Evolutionary conservation across 2,113 vertebrate genomes (phyloP), one percentile per base, ranked within the genome.

Genomic region (Columba janthina): DNA sequence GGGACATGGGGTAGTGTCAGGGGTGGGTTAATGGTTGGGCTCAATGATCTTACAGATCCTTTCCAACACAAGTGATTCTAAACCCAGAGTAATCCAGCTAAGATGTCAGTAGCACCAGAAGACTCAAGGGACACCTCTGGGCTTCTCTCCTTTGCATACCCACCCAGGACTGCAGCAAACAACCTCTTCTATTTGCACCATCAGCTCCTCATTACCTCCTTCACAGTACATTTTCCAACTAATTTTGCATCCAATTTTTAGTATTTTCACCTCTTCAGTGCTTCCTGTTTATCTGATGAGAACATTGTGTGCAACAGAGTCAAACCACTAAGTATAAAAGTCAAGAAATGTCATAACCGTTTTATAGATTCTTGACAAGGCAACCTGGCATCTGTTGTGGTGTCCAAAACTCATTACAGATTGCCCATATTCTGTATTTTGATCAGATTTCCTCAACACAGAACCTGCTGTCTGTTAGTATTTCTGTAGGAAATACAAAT

Each of bases 81-180:
- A 58, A 64, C 10, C 13, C 57, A 51, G 38, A 65, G 32, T 54
- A 91, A 80, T 18, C 31, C 19, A 76, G 38, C 24, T 29, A 58
- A 70, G 13, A 32, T 7, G 15, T 31, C 2, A 1, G 6, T 15
- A 53, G 13, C 0, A 1, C 3, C 46, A 58, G 13, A 2, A 28
- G 53, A n/a, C 15, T 66, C 31, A n/a, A 28, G 50, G 8, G 15
- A 48, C 26, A n/a, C 25, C 46, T 83, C n/a, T 32, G 22, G 28
- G 25, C 65, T 85, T 5, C 26, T 57, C 28, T 78, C 8, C 28
- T 18, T 50, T 71, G 14, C 22, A 15, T 12, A 57, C 5, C 22
- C 25, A 53, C 32, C 11, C 4, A 40, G 56, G 51, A 82, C 46
- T 48, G 61, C 13, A 62, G 31, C 46, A 71, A 42, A 74, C 50